Evolutionary conservation across 2,113 vertebrate species (phyloP).

Genomic region (Mesitornis unicolor): DNA sequence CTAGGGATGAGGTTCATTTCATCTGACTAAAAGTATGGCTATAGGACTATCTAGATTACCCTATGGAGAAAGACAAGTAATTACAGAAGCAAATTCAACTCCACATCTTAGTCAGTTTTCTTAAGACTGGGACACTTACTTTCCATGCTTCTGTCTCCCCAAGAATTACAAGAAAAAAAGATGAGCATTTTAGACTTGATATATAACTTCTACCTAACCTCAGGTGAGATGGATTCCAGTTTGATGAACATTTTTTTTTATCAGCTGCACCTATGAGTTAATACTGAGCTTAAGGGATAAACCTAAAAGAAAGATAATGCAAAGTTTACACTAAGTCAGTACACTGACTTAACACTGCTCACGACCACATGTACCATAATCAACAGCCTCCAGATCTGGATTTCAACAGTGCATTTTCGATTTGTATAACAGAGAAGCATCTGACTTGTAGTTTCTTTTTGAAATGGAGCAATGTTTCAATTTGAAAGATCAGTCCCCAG

Average conservation of each 20-base stretch:
- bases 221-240: background rate
- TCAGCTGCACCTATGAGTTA: background rate
- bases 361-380: background rate
- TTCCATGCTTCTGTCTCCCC: background rate
- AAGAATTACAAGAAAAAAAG: background rate
- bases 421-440: background rate
- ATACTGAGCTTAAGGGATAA: background rate
- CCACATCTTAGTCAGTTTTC: background rate
- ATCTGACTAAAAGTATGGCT: background rate
- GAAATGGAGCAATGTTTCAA: background rate
- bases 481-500: background rate
- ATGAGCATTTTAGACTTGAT: background rate
- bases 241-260: background rate
- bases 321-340: too few species aligned
- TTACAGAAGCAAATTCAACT: background rate
- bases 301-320: background rate
- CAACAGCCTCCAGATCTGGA: background rate
- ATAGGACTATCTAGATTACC: background rate
- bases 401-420: background rate
- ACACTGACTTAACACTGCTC: background rate
- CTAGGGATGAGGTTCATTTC: background rate
- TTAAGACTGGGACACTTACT: background rate
- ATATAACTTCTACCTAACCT: background rate
- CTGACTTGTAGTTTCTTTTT: background rate
- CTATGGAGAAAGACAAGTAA: background rate